Evolutionary conservation across 1,140 invertebrate species (phyloP).

Genomic region (Lordiphosa stackelbergi): DNA sequence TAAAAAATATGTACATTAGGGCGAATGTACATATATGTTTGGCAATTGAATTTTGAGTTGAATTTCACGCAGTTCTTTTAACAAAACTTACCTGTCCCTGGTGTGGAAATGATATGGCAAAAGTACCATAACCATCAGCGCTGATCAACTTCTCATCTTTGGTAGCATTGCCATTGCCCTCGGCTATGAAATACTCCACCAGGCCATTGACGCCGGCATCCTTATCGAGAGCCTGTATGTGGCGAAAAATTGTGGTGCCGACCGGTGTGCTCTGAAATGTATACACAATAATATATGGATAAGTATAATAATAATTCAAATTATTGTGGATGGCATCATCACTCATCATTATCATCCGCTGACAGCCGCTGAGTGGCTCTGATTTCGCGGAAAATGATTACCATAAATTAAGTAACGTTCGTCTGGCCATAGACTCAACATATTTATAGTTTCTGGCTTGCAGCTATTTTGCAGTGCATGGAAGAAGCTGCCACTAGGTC

Average conservation of each 20-base stretch:
- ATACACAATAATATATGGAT: conserved; percentile 19
- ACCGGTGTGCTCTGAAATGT: conserved; percentile 87
- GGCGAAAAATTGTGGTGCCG: conserved; percentile 90
- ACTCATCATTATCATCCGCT: conserved; percentile 20
- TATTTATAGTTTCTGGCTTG: conserved; percentile 7
- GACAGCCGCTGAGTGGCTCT: conserved; percentile 18
- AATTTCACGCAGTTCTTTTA: background rate
- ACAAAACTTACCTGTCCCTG: conserved; percentile 83
- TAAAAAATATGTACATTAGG: too few relatives aligned
- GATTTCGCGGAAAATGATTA: conserved; percentile 26
- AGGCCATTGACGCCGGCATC: conserved; percentile 92
- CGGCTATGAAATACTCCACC: conserved; percentile 87
- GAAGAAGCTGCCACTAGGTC: background rate
- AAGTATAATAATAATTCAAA: conserved; percentile 8
- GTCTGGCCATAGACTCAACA: background rate
- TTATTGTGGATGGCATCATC: conserved; percentile 14
- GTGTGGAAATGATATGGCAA: conserved; percentile 91
- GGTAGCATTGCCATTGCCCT: conserved; percentile 80
- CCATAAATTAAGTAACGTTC: conserved; percentile 20
- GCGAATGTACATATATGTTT: too few relatives aligned
- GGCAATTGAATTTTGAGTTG: too few relatives aligned
- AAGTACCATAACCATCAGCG: conserved; percentile 89
- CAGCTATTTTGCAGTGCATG: conserved; percentile 4
- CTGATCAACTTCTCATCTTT: conserved; percentile 82
- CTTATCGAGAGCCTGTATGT: conserved; percentile 88